Conservation (phyloP, 2,888 invertebrate species). For the Proisotoma minuta region DNA sequence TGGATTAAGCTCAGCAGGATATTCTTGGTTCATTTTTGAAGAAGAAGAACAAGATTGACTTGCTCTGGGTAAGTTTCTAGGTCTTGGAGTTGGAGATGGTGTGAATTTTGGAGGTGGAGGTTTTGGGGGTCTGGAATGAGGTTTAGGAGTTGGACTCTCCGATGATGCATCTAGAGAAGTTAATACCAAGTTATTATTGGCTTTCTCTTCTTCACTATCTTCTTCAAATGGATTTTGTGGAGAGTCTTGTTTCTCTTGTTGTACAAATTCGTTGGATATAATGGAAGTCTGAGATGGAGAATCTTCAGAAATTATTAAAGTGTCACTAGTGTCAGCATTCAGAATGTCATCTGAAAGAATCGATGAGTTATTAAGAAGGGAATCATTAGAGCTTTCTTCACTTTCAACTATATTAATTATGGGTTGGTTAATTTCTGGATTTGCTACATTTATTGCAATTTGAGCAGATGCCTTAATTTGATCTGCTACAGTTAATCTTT, state of each 20-base stretch:
- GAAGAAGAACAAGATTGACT: slow-evolving; percentile 2
- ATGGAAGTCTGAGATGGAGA: too few relatives aligned
- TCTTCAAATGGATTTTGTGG: not conserved
- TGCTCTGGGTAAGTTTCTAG: slow-evolving; percentile 11
- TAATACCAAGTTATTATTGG: not conserved
- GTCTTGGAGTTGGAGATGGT: slow-evolving; percentile 14
- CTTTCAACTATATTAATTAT: too few relatives aligned
- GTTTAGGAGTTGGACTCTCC: slow-evolving; percentile 16
- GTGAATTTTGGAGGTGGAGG: slow-evolving; percentile 6
- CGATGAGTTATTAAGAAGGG: too few relatives aligned
- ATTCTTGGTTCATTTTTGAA: slow-evolving; percentile 51
- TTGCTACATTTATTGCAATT: too few relatives aligned
- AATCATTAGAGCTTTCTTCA: too few relatives aligned
- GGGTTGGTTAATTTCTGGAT: too few relatives aligned
- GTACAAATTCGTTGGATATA: too few relatives aligned
- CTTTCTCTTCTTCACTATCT: not conserved
- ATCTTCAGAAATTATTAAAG: too few relatives aligned
- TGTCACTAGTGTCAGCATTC: too few relatives aligned
- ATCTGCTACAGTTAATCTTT: slow-evolving; percentile 10
- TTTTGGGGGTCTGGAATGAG: slow-evolving; percentile 21
- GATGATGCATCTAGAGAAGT: not conserved
- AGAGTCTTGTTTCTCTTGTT: too few relatives aligned
- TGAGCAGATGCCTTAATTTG: slow-evolving; percentile 10
- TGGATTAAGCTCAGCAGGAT: slow-evolving; percentile 78
- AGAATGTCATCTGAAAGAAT: too few relatives aligned